Evolutionary conservation across 1,140 invertebrate species (phyloP), one percentile per base, ranked within the genome.

Genomic region (Schlechtendalia chinensis): DNA sequence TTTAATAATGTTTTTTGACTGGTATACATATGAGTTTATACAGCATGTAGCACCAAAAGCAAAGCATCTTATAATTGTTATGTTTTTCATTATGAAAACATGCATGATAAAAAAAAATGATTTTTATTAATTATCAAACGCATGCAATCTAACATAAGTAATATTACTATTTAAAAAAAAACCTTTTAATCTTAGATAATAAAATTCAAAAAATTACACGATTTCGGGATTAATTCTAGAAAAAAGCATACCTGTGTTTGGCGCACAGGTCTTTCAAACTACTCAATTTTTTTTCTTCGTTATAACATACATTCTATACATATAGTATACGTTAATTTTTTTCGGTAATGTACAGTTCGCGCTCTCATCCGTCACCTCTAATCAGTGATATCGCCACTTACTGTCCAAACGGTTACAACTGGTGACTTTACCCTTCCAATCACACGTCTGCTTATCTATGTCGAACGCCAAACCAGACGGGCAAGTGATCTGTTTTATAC

Each of bases 361-460:
- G 45, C 75, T 79, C 75, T 79, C 75, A 12, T 59, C 80, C 56
- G 59, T 71, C 82, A 80, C 65, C 79, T 69, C 69, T 71, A 82
- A 82, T 53, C 50, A 54, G 47, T 81, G 80, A 56, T 67, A 87
- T 88, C 89, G 45, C 75, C 75, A 94, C 94, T 96, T 94, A 96
- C 94, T 95, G 91, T 95, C 94, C 86, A 95, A 91, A 89, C 92
- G 93, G 90, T 96, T 93, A 92, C 94, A 96, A 91, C 94, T 96
- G 89, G 89, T 93, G 89, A 96, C 94, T 91, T 96, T 96, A 89
- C 92, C 93, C 90, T 96, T 96, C 94, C 95, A 96, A 90, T 96
- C 94, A 89, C 95, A 96, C 88, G 94, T 96, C 89, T 97, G 95
- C 90, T 96, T 95, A 89, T 95, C 92, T 89, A 97, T 91, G 91